Conservation (phyloP, 2,888 invertebrate species). For the Dimorphilus gyrociliatus region DNA sequence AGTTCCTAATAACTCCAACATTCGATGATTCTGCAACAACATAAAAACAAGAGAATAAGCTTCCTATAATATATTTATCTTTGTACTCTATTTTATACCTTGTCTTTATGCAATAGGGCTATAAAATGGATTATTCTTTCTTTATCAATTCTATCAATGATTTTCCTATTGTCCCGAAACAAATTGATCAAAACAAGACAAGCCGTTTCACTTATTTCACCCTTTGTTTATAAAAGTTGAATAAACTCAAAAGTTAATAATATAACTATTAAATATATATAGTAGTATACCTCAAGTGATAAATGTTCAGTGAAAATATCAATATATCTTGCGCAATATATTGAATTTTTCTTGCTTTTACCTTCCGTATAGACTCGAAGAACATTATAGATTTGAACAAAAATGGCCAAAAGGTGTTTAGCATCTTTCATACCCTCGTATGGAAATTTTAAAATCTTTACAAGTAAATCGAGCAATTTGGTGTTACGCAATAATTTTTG, state of each 20-base stretch:
- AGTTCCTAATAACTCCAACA: constrained; percentile 8
- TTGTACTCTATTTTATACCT: constrained; percentile 1
- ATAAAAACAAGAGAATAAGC: background rate
- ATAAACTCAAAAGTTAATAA: background rate
- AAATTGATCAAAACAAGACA: constrained; percentile 4
- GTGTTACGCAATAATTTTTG: constrained; percentile 2
- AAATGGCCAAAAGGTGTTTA: too few species aligned
- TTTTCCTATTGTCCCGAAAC: constrained; percentile 3
- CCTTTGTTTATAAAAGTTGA: constrained; percentile 2
- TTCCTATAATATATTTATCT: background rate
- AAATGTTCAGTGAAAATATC: constrained; percentile 3
- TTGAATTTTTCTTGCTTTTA: constrained; percentile 3
- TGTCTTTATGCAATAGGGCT: background rate
- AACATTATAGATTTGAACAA: constrained; percentile 1
- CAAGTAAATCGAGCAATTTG: too few species aligned
- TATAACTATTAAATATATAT: background rate
- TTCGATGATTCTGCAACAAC: constrained; percentile 7
- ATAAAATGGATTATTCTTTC: background rate
- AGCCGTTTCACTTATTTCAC: constrained; percentile 1
- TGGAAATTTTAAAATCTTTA: too few species aligned
- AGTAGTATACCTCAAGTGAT: background rate
- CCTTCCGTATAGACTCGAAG: constrained; percentile 3
- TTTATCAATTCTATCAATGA: constrained; percentile 3
- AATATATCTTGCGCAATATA: constrained; percentile 4
- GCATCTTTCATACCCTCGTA: too few species aligned